Conservation (phyloP, 2,113 vertebrate species). For the Cranoglanis bouderius region DNA sequence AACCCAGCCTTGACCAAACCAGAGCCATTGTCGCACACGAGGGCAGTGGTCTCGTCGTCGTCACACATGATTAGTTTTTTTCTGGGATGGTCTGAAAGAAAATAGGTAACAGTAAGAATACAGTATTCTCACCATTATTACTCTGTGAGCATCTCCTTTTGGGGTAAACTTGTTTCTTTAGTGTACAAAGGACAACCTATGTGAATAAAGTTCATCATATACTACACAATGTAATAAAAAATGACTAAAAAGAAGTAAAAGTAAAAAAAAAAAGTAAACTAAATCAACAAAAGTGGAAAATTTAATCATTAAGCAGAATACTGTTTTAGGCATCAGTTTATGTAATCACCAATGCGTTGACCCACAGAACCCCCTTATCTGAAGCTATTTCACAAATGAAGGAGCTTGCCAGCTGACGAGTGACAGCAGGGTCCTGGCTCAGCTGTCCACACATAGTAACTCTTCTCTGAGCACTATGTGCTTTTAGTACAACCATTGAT, state of each 20-base stretch:
- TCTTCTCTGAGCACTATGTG: conserved; percentile 57
- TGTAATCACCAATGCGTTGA: conserved; percentile 45
- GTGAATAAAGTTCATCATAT: background rate
- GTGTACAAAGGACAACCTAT: background rate
- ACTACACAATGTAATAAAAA: background rate
- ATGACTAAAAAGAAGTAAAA: background rate
- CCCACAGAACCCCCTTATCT: conserved; percentile 49
- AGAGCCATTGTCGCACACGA: conserved; percentile 97
- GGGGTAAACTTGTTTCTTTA: background rate
- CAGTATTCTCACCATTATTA: background rate
- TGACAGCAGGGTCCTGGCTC: conserved; percentile 58
- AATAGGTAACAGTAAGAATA: conserved; percentile 28
- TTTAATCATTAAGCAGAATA: background rate
- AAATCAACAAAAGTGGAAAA: background rate
- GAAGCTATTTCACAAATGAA: conserved; percentile 68
- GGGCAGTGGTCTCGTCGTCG: conserved; percentile 93
- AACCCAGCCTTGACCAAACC: conserved; percentile 98
- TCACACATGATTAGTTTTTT: conserved; percentile 86
- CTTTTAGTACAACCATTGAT: conserved; percentile 41
- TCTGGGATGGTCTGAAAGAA: conserved; percentile 60
- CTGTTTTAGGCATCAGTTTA: conserved; percentile 69
- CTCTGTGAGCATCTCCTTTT: background rate
- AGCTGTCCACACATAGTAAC: conserved; percentile 67
- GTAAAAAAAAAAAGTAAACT: background rate
- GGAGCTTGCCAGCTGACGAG: conserved; percentile 62